Evolutionary conservation across 2,113 vertebrate species (phyloP).

Genomic region (Raja brachyura): DNA sequence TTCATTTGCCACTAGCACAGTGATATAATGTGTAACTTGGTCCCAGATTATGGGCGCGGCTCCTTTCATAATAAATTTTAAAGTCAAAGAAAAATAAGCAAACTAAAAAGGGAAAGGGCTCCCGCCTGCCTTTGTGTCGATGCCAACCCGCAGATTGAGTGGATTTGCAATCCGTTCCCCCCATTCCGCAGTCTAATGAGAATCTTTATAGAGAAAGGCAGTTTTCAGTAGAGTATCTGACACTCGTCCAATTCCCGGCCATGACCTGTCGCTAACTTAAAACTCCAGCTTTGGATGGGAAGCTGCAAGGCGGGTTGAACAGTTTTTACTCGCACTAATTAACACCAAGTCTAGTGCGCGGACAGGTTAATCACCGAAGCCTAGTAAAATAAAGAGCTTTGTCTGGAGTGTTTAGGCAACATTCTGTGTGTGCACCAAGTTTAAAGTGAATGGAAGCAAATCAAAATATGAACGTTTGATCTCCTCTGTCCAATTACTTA

Average conservation of each 20-base stretch:
- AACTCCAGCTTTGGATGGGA: neutral
- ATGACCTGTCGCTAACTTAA: conserved; percentile 12
- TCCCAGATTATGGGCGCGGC: conserved; percentile 12
- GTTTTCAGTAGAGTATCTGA: neutral
- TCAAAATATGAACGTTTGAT: conserved; percentile 5
- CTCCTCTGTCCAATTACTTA: neutral
- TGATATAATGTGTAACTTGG: neutral
- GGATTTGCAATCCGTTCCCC: neutral
- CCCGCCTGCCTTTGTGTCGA: conserved; percentile 14
- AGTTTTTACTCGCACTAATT: conserved; percentile 10
- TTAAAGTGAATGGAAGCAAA: neutral
- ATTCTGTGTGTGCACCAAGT: neutral
- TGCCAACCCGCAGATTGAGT: conserved; percentile 15
- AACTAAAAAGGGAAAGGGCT: conserved; percentile 1
- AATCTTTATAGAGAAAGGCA: conserved; percentile 28
- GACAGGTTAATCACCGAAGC: conserved; percentile 22
- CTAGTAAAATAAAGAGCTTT: neutral
- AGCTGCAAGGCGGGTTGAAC: neutral
- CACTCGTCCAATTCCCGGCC: neutral
- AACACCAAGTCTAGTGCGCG: conserved; percentile 1
- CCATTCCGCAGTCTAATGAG: conserved; percentile 19
- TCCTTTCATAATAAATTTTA: conserved; percentile 10
- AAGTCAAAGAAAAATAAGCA: conserved; percentile 1
- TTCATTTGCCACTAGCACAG: neutral
- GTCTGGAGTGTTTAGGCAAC: conserved; percentile 13